A percentile compares a stretch with the other conserved stretches of the same genome.
Evolutionary conservation across 2,888 invertebrate species (phyloP).

Genomic region (Tenthredo livida): DNA sequence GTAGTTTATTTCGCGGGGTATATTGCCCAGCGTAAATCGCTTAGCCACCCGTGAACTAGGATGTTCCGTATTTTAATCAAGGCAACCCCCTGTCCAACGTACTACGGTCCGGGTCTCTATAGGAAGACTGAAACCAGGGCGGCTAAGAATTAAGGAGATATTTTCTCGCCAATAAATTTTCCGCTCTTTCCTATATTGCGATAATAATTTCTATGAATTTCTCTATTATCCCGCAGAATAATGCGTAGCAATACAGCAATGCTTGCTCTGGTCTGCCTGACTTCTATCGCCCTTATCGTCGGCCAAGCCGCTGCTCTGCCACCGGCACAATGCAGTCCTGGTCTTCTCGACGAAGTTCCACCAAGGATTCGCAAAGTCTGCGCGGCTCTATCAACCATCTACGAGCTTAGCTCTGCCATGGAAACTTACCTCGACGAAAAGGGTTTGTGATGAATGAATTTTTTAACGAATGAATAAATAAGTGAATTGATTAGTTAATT

Average conservation of each 20-base stretch:
- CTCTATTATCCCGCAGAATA: background rate
- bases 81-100: background rate
- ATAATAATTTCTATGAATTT: background rate
- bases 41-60: background rate
- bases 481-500: background rate
- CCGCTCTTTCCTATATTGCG: background rate
- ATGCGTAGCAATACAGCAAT: conserved; percentile 63
- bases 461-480: background rate
- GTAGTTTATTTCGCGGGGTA: background rate
- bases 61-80: conserved; percentile 6
- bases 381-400: conserved; percentile 84
- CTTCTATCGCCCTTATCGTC: conserved; percentile 59
- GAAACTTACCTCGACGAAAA: conserved; percentile 81
- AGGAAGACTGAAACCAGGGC: background rate
- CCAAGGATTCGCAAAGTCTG: conserved; percentile 83
- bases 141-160: background rate
- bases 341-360: conserved; percentile 82
- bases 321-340: conserved; percentile 82
- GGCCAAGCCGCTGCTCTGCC: conserved; percentile 76
- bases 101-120: background rate
- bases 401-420: conserved; percentile 83
- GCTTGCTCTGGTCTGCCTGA: conserved; percentile 53
- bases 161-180: background rate
- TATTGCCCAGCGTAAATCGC: conserved; percentile 16
- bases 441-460: conserved; percentile 72